Base-by-base conservation (phyloP, 92 coral and sea anemone genomes). In the Porites divaricata region DNA sequence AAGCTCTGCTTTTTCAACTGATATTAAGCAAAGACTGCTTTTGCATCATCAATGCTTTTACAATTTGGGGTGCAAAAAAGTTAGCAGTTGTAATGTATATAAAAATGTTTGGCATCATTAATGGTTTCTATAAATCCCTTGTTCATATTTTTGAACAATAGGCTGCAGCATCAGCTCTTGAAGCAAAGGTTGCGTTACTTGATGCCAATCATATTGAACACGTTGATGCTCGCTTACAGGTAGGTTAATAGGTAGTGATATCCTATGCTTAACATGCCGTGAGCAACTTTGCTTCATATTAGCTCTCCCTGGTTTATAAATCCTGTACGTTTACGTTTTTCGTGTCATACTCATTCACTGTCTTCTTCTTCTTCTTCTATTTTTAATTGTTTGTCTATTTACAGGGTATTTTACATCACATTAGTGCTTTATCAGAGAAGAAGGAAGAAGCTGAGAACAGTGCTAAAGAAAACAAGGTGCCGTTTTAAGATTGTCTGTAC, bases 151-250 rank as follows among this genome's bases (percentile, higher is more conserved):
- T 26, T 81, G 23, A 25, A 69, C 63, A 24, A 62, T 90, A 96
- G 99, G 93, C 94, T 77, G 98, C 94, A 21, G 92, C 93, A 75
- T 84, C 95, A 54, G 93, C 93, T 58, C 80, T 96, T 9, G 98
- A 96, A 70, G 91, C 98, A 59, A 96, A 95, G 68, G 83, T 96
- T 87, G 99, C 99, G 2, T 87, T 96, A 15, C 85, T 96, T 11
- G 99, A 96, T 78, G 90, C 98, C 45, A 95, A 89, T 78, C 99
- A 96, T 64, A 78, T 96, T 20, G 99, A 96, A 75, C 98, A 96
- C 70, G 81, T 96, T 67, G 99, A 96, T 85, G 99, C 99, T 16
- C 91, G 99, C 24, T 91, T 96, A 9, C 99, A 96, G 99, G 99
- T 96, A 63, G 12, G 87, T 4, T 4, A 35, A 35, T 35, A 35